A percentile compares a stretch with the other conserved stretches of the same genome.
Evolutionary conservation across 2,113 vertebrate genomes (phyloP).

Genomic region (Serinus canaria): DNA sequence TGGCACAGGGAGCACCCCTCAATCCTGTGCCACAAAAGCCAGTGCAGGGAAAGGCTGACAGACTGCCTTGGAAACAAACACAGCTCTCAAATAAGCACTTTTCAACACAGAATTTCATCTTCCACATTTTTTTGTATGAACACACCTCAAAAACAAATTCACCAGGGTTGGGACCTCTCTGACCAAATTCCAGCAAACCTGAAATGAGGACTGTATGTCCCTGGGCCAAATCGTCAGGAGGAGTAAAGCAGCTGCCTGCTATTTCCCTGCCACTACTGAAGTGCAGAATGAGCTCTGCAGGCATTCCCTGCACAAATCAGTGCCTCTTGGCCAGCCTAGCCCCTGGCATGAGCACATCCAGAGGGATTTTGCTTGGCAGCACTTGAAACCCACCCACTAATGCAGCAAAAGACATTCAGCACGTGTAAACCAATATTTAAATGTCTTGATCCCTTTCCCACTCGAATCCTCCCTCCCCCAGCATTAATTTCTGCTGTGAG

Average conservation of each 20-base stretch:
- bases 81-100: neutral
- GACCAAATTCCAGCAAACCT: neutral
- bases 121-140: neutral
- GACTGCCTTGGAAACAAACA: neutral
- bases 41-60: neutral
- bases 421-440: neutral
- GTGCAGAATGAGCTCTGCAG: accelerated
- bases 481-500: neutral
- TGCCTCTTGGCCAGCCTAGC: neutral
- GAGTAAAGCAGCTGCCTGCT: neutral
- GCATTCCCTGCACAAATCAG: neutral
- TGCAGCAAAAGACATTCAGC: neutral
- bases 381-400: neutral
- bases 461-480: neutral
- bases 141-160: conserved; percentile 35
- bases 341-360: neutral
- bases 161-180: neutral
- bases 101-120: neutral
- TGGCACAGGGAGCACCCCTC: neutral
- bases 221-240: neutral
- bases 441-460: neutral
- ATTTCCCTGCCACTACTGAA: neutral
- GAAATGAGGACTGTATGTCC: neutral
- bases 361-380: neutral
- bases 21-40: accelerated